phyloP scores from a whole-genome alignment of 2,797 vertebrate species.

The Melopsittacus undulatus region DNA sequence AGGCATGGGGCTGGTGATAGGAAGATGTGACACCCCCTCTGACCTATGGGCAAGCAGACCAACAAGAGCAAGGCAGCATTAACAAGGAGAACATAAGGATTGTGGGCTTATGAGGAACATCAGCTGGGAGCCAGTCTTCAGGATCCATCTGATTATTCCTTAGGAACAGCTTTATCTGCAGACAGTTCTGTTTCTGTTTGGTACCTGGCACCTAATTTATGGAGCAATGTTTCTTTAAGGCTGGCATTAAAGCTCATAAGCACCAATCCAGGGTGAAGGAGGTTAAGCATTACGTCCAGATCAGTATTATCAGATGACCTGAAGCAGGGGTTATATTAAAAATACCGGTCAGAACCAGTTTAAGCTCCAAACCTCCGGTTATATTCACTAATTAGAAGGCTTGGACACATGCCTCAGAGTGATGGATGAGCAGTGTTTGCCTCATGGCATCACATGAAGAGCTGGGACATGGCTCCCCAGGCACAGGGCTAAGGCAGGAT shows the following conservation, averaged over 20 bases:
- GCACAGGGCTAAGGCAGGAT: background rate
- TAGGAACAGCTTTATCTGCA: background rate
- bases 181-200: background rate
- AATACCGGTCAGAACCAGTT: slow-evolving; percentile 48
- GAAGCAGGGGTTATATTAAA: slow-evolving; percentile 54
- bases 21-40: background rate
- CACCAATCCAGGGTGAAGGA: slow-evolving; percentile 3
- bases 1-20: background rate
- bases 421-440: slow-evolving; percentile 62
- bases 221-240: slow-evolving; percentile 10
- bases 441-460: slow-evolving; percentile 1
- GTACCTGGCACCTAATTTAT: background rate
- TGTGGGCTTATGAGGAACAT: background rate
- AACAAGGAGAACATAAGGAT: background rate
- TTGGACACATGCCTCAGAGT: background rate
- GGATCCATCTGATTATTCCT: background rate
- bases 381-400: slow-evolving; percentile 63
- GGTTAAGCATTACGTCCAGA: slow-evolving; percentile 27
- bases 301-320: slow-evolving; percentile 52
- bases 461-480: background rate
- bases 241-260: slow-evolving; percentile 6
- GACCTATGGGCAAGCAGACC: background rate
- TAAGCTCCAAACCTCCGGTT: slow-evolving; percentile 27
- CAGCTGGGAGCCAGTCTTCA: background rate
- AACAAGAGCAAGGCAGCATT: background rate